Evolutionary conservation across 2,888 invertebrate genomes (phyloP).

Genomic region (Drosophila borborema): DNA sequence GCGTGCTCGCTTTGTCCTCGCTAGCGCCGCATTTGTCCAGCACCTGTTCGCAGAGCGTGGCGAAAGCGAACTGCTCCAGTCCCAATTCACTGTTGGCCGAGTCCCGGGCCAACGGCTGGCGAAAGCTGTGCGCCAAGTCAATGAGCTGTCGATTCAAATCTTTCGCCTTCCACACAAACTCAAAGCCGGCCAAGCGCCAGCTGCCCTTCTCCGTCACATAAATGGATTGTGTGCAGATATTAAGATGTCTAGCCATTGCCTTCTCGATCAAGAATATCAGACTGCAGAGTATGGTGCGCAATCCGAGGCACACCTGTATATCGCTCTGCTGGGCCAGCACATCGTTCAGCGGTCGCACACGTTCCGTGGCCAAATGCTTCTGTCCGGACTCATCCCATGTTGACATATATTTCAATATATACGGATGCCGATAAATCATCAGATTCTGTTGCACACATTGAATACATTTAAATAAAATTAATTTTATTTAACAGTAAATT

Average conservation of each 20-base stretch:
- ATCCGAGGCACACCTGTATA: slow-evolving; percentile 93
- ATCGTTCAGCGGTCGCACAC: slow-evolving; percentile 90
- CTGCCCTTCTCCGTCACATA: slow-evolving; percentile 93
- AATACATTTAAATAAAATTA: background rate
- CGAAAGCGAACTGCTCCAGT: slow-evolving; percentile 92
- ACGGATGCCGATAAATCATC: slow-evolving; percentile 94
- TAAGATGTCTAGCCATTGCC: slow-evolving; percentile 92
- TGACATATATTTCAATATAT: slow-evolving; percentile 92
- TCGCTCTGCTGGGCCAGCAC: slow-evolving; percentile 89
- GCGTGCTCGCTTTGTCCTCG: slow-evolving; percentile 87
- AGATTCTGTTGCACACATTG: slow-evolving; percentile 88
- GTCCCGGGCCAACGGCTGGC: slow-evolving; percentile 91
- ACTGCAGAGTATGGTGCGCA: slow-evolving; percentile 92
- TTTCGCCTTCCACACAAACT: slow-evolving; percentile 90
- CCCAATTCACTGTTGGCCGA: slow-evolving; percentile 85
- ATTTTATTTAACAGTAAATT: background rate
- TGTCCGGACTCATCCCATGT: slow-evolving; percentile 92
- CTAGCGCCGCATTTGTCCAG: slow-evolving; percentile 84
- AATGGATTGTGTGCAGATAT: slow-evolving; percentile 91
- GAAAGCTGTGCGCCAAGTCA: slow-evolving; percentile 88
- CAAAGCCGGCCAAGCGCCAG: slow-evolving; percentile 95
- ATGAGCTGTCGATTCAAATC: slow-evolving; percentile 89
- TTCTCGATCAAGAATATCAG: slow-evolving; percentile 93
- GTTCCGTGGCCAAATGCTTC: slow-evolving; percentile 92
- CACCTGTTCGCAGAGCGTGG: slow-evolving; percentile 90